These are phyloP conservation scores for Anoncus sp. DNA, from an alignment of 2,888 invertebrate species.

Conservation along the genomic window DNA sequence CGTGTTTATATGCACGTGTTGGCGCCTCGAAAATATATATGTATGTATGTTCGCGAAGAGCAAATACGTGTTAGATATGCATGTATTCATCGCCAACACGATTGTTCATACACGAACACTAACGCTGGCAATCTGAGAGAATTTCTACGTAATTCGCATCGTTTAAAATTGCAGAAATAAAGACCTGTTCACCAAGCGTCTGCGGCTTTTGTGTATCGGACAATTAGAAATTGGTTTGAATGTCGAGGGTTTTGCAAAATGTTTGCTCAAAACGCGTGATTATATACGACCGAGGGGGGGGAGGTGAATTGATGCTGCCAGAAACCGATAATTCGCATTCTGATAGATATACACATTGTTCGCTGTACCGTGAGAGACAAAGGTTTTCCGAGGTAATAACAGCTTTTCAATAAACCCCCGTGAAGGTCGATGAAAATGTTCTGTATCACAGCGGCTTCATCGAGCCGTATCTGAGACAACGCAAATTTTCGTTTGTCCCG, in stretches of 20 bases:
- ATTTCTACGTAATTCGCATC: conserved; percentile 73
- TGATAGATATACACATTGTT: not conserved
- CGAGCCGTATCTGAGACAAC: conserved; percentile 11
- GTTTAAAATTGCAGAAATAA: conserved; percentile 76
- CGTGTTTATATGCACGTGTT: conserved; percentile 31
- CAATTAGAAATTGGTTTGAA: conserved; percentile 81
- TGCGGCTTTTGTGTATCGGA: conserved; percentile 51
- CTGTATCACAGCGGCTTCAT: not conserved
- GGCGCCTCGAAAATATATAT: not conserved
- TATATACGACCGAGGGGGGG: not conserved
- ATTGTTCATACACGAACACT: not conserved
- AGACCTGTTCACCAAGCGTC: conserved; percentile 54
- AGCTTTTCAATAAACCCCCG: not conserved
- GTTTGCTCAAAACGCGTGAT: conserved; percentile 34
- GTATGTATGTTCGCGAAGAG: conserved; percentile 17
- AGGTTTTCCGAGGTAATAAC: not conserved
- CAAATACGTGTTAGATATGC: conserved; percentile 8
- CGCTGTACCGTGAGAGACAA: not conserved
- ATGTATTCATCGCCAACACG: conserved; percentile 2
- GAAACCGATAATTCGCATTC: not conserved
- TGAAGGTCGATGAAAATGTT: conserved; percentile 5
- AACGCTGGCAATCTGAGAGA: not conserved
- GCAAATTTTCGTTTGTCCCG: conserved; percentile 71
- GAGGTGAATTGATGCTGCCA: not conserved
- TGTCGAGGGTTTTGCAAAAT: conserved; percentile 78